phyloP scores from a whole-genome alignment of 92 coral and sea anemone species.

The Phenganax subtilis region DNA sequence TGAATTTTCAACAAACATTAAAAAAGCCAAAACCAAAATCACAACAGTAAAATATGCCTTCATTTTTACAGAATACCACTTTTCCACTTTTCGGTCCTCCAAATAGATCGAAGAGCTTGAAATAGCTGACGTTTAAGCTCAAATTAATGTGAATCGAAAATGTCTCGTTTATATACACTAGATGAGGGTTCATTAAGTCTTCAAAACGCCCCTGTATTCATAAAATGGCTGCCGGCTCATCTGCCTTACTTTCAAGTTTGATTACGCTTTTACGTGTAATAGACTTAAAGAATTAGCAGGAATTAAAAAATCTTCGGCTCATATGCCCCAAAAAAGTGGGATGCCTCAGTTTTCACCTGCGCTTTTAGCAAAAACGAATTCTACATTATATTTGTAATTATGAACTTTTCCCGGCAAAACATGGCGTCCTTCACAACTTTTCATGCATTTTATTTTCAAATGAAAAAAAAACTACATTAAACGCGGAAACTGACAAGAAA shows the following conservation, averaged over 20 bases:
- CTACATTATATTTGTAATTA: background rate
- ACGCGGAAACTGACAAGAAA: background rate
- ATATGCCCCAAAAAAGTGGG: background rate
- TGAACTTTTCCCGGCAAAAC: background rate
- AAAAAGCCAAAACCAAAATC: constrained; percentile 1
- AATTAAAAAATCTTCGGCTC: constrained; percentile 5
- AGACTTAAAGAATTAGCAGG: constrained; percentile 13
- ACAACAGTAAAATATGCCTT: constrained; percentile 6
- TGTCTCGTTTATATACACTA: constrained; percentile 14
- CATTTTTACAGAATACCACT: background rate
- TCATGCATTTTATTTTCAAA: background rate
- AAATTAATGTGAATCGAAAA: constrained; percentile 13
- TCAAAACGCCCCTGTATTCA: background rate
- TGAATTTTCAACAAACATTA: background rate
- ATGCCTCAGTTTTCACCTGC: constrained; percentile 1
- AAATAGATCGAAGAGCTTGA: constrained; percentile 6
- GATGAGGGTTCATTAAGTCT: constrained; percentile 5
- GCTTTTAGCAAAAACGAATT: background rate
- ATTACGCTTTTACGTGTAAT: constrained; percentile 12
- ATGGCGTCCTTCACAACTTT: background rate
- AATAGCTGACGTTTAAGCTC: background rate
- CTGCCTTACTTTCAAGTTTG: constrained; percentile 7
- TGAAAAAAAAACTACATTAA: background rate
- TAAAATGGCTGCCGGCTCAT: constrained; percentile 8
- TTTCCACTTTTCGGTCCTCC: background rate